Evolutionary conservation across 2,797 vertebrate species (phyloP).

Genomic region (Hippoglossus hippoglossus): DNA sequence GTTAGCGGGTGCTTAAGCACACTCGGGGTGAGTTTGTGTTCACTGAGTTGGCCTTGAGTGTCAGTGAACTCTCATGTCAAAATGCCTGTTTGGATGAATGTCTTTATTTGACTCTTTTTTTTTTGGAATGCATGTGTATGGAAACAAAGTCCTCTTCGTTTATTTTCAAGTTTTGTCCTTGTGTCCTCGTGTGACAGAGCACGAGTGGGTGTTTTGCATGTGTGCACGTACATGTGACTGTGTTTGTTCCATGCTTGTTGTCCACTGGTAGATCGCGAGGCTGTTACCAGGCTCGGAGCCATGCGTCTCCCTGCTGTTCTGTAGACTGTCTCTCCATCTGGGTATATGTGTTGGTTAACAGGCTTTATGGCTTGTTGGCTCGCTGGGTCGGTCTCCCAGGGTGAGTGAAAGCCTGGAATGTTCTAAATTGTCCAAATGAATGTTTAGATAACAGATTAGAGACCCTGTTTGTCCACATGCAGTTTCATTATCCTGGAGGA

Average conservation of each 20-base stretch:
- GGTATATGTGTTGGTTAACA: conserved; percentile 49
- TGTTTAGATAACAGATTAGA: conserved; percentile 38
- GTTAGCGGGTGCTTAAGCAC: conserved; percentile 45
- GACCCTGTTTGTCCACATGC: conserved; percentile 23
- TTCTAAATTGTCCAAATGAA: conserved; percentile 64
- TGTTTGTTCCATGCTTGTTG: conserved; percentile 10
- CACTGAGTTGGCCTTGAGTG: conserved; percentile 47
- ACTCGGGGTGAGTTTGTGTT: conserved; percentile 34
- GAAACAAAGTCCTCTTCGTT: conserved; percentile 7
- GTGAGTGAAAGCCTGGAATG: conserved; percentile 51
- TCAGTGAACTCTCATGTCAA: conserved; percentile 45
- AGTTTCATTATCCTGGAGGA: conserved; percentile 38
- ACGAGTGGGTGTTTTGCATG: conserved; percentile 6
- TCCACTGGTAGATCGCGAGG: conserved; percentile 36
- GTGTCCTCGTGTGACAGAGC: neutral
- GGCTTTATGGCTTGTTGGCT: conserved; percentile 62
- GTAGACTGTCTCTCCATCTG: conserved; percentile 62
- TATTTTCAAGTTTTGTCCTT: neutral
- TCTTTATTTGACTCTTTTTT: conserved; percentile 39
- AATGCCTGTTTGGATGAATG: conserved; percentile 50
- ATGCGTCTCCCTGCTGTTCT: conserved; percentile 60
- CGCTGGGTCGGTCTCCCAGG: conserved; percentile 50
- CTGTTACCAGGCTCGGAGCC: conserved; percentile 43
- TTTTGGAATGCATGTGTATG: neutral
- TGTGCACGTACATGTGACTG: conserved; percentile 1